A percentile compares a stretch with the other conserved stretches of the same genome.
phyloP scores from a whole-genome alignment of 2,797 vertebrate genomes.

The Halcyon chelicuti region DNA sequence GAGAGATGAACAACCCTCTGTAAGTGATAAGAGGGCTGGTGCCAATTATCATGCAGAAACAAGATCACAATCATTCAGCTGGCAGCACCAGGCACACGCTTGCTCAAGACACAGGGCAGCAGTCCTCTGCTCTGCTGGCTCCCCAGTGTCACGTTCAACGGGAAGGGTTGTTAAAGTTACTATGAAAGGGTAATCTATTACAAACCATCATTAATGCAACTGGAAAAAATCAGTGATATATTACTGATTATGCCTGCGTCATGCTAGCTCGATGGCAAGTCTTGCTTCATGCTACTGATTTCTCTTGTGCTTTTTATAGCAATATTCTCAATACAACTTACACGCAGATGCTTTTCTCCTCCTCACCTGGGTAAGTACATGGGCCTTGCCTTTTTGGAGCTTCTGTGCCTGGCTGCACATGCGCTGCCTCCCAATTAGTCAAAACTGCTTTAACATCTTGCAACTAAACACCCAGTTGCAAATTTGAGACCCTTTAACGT shows the following conservation, averaged over 20 bases:
- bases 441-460: not conserved
- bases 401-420: not conserved
- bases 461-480: not conserved
- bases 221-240: conserved; percentile 35
- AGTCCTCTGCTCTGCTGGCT: not conserved
- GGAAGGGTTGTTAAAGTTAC: conserved; percentile 2
- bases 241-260: not conserved
- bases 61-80: not conserved
- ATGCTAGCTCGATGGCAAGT: rapidly evolving
- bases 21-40: not conserved
- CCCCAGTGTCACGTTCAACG: not conserved
- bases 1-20: not conserved
- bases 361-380: rapidly evolving
- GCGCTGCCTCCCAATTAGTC: not conserved
- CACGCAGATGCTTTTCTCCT: not conserved
- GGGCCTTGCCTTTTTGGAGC: not conserved
- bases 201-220: conserved; percentile 30
- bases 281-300: not conserved
- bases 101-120: not conserved
- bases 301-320: not conserved
- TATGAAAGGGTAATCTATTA: conserved; percentile 40
- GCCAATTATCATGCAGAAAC: not conserved
- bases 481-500: not conserved
- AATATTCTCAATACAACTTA: not conserved
- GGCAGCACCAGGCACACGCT: not conserved